Conservation (phyloP, 2,113 vertebrate species). For the Pampusana beccarii region DNA sequence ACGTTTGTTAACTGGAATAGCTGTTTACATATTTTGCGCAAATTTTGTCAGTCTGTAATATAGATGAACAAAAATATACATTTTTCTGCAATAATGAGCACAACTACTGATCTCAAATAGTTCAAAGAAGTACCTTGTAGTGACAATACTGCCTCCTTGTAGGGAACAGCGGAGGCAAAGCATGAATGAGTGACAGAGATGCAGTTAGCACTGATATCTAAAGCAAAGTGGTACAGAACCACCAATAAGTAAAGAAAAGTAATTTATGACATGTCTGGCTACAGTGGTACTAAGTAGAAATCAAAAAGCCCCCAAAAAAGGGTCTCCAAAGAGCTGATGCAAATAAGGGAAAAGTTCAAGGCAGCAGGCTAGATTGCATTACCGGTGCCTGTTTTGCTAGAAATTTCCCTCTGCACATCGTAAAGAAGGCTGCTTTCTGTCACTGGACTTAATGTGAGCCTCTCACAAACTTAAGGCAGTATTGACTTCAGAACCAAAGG, state of each 20-base stretch:
- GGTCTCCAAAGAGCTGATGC: neutral
- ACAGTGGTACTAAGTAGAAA: neutral
- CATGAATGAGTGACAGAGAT: rapidly evolving
- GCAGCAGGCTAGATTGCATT: neutral
- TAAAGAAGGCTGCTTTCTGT: neutral
- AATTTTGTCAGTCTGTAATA: neutral
- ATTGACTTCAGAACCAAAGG: neutral
- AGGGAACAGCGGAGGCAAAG: neutral
- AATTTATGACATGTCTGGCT: neutral
- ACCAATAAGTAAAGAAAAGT: neutral
- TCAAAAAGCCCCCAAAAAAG: neutral
- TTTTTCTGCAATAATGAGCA: neutral
- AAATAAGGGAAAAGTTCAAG: neutral
- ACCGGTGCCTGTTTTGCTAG: neutral
- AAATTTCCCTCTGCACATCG: neutral
- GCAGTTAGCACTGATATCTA: neutral
- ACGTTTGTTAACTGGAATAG: neutral
- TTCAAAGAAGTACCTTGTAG: neutral
- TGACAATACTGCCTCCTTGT: neutral
- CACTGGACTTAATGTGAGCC: neutral
- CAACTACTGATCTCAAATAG: neutral
- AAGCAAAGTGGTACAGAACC: neutral
- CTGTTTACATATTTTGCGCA: neutral
- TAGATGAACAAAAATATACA: neutral
- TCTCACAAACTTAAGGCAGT: neutral